A percentile compares a stretch with the other conserved stretches of the same genome.
These are phyloP conservation scores for Lamellibrachia columna DNA, from an alignment of 2,888 invertebrate genomes.

Conservation along the genomic window DNA sequence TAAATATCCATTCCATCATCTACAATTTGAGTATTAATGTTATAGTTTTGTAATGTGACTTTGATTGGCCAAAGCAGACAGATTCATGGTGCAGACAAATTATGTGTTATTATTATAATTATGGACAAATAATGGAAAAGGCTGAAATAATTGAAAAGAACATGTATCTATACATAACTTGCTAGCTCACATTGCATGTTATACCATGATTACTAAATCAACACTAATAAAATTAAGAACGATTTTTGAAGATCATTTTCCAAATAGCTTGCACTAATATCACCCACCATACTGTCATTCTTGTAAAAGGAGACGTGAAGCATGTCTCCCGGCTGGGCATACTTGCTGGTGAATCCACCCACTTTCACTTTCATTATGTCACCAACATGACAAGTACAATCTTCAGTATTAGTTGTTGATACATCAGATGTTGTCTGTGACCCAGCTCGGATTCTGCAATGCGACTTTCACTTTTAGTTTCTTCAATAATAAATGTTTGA, in stretches of 20 bases:
- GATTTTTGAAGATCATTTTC: neutral
- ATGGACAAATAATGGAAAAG: neutral
- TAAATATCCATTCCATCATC: no score
- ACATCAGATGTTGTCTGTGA: neutral
- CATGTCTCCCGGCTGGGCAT: neutral
- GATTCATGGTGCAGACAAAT: no score
- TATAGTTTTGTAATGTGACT: no score
- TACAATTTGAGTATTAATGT: no score
- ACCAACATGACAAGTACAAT: neutral
- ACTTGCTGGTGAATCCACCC: neutral
- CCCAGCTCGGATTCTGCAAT: neutral
- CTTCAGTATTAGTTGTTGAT: neutral
- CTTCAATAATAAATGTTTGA: neutral
- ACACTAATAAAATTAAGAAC: neutral
- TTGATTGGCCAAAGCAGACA: no score
- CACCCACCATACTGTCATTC: neutral
- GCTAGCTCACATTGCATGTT: neutral
- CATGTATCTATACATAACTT: neutral
- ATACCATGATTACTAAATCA: neutral
- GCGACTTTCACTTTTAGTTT: neutral
- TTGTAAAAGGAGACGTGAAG: conserved; percentile 10
- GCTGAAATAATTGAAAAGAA: neutral
- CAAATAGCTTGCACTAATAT: neutral
- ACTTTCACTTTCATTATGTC: conserved; percentile 16
- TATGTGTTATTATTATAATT: no score